Base-by-base conservation (phyloP, 1,140 invertebrate genomes). In the Cherax destructor region DNA sequence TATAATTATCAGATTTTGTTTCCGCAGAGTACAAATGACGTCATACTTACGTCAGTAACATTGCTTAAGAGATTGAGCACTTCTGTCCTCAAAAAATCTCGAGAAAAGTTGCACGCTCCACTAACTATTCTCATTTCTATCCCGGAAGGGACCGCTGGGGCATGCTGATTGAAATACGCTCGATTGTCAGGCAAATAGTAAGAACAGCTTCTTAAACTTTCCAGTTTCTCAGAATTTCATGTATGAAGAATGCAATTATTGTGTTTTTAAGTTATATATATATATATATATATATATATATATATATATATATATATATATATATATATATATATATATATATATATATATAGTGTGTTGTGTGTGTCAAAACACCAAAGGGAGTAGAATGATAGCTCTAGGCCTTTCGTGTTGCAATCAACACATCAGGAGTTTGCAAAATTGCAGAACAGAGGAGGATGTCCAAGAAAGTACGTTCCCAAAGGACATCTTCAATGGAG, bases 151-250 rank as follows among this genome's bases (percentile, higher is more conserved):
- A 30, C 24, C n/a, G 69, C 24, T 74, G 16, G 69, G 30, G 69
- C 69, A 74, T 74, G 69, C 5, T 30, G 69, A 74, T 74, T 74
- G 69, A 74, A 74, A 74, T 74, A 74, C 69, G 69, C n/a, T 74
- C 69, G 69, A 74, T 74, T 74, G 69, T 74, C 69, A 21, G 69
- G 69, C 69, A 74, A 74, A 74, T 74, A 74, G 6, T 30, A 11
- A 7, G 69, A 74, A 74, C 69, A 74, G 69, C 69, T 74, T 74
- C 69, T 30, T 74, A 74, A 74, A 74, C 69, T 30, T 30, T 30
- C 11, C 24, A 30, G 24, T 9, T 74, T 30, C 69, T 74, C 24
- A 24, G 69, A 21, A 74, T 74, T 24, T 30, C 69, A 74, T 30
- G 69, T 16, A 10, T 9, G 30, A 11, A 30, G 69, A 30, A 74